Conservation (phyloP, 1,140 invertebrate species). For the Lysiphlebus fabarum region DNA sequence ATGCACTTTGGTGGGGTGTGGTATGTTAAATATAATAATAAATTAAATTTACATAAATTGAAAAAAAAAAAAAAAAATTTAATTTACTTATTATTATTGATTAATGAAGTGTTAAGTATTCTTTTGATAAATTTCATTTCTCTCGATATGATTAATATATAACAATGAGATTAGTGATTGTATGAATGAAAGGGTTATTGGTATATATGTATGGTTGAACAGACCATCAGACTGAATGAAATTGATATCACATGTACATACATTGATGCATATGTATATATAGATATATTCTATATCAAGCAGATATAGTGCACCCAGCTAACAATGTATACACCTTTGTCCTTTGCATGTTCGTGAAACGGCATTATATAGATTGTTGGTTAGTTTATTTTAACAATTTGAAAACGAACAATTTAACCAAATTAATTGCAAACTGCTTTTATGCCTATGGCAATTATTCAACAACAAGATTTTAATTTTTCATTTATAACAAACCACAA, state of each 20-base stretch:
- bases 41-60: no score
- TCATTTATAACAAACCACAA: no score
- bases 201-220: neutral
- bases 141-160: no score
- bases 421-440: slow-evolving; percentile 15
- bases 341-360: neutral
- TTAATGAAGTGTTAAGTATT: no score
- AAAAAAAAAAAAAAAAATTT: no score
- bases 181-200: neutral
- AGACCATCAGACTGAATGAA: neutral
- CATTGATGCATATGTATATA: no score
- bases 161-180: no score
- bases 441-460: no score
- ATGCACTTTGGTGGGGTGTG: slow-evolving; percentile 90
- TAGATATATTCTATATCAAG: no score
- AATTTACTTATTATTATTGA: no score
- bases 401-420: neutral
- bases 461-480: no score
- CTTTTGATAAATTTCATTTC: no score
- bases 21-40: slow-evolving; percentile 59
- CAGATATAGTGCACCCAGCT: neutral
- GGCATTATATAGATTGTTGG: slow-evolving; percentile 3
- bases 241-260: neutral
- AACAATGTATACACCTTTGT: slow-evolving; percentile 17
- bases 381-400: slow-evolving; percentile 24